phyloP scores from a whole-genome alignment of 2,797 vertebrate genomes.

The Etheostoma nigrum region DNA sequence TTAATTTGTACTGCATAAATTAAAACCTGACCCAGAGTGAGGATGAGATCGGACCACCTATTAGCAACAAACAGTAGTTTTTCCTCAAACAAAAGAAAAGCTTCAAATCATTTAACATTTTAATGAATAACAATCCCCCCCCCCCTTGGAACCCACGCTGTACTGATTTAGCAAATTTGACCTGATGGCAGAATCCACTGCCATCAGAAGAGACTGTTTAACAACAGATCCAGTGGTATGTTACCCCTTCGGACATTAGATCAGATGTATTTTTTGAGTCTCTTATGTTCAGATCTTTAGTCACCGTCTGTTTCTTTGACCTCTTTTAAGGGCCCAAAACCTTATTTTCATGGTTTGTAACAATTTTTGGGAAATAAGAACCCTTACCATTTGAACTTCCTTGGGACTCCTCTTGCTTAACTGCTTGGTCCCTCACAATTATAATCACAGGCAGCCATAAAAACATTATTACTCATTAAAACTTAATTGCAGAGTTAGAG shows the following conservation, averaged over 20 bases:
- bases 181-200: conserved; percentile 48
- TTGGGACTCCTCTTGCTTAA: no score
- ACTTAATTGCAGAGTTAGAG: no score
- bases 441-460: no score
- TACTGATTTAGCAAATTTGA: conserved; percentile 70
- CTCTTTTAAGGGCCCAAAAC: no score
- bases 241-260: conserved; percentile 4
- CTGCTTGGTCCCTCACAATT: no score
- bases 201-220: conserved; percentile 59
- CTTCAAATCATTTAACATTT: conserved; percentile 52
- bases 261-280: no score
- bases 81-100: conserved; percentile 46
- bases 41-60: conserved; percentile 34
- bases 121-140: conserved; percentile 52
- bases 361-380: no score
- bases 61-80: conserved; percentile 35
- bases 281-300: no score
- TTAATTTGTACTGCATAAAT: conserved; percentile 75
- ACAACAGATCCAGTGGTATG: conserved; percentile 67
- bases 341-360: no score
- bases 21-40: conserved; percentile 34
- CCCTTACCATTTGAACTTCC: no score
- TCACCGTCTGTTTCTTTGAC: no score
- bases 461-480: no score
- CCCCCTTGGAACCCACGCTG: conserved; percentile 44